Evolutionary conservation across 2,888 invertebrate species (phyloP).

Genomic region (Lampropteryx suffumata): DNA sequence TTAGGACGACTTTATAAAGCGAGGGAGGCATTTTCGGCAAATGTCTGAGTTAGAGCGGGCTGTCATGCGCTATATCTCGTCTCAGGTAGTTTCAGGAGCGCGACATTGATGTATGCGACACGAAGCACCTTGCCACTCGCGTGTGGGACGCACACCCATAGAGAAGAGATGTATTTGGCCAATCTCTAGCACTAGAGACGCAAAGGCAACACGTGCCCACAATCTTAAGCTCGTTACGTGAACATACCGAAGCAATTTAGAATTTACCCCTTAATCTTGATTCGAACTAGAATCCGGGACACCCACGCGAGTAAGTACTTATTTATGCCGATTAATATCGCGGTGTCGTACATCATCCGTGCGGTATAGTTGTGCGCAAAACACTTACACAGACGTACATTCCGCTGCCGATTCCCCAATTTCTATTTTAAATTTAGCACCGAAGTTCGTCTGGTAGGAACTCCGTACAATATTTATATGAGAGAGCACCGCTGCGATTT

Average conservation of each 20-base stretch:
- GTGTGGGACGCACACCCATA: conserved; percentile 35
- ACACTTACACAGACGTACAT: conserved; percentile 41
- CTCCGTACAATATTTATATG: conserved; percentile 75
- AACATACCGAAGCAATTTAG: conserved; percentile 67
- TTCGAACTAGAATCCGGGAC: conserved; percentile 52
- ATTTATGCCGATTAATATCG: conserved; percentile 53
- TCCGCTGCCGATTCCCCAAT: conserved; percentile 58
- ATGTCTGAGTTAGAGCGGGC: conserved; percentile 45
- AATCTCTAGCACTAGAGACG: conserved; percentile 56
- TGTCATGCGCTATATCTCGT: conserved; percentile 62
- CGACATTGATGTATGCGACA: conserved; percentile 70
- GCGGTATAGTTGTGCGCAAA: conserved; percentile 31
- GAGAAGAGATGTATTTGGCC: conserved; percentile 60
- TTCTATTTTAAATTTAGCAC: conserved; percentile 75
- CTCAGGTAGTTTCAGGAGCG: conserved; percentile 66
- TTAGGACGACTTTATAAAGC: conserved; percentile 28
- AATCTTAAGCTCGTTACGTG: conserved; percentile 74
- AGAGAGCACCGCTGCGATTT: conserved; percentile 68
- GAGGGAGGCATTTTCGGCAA: conserved; percentile 32
- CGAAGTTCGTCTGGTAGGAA: conserved; percentile 58
- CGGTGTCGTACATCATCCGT: conserved; percentile 35
- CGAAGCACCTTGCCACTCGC: conserved; percentile 37
- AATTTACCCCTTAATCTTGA: conserved; percentile 65
- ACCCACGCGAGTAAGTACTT: conserved; percentile 41
- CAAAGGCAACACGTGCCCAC: conserved; percentile 65